Conservation (phyloP, 2,113 vertebrate genomes). For the Vimba vimba region DNA sequence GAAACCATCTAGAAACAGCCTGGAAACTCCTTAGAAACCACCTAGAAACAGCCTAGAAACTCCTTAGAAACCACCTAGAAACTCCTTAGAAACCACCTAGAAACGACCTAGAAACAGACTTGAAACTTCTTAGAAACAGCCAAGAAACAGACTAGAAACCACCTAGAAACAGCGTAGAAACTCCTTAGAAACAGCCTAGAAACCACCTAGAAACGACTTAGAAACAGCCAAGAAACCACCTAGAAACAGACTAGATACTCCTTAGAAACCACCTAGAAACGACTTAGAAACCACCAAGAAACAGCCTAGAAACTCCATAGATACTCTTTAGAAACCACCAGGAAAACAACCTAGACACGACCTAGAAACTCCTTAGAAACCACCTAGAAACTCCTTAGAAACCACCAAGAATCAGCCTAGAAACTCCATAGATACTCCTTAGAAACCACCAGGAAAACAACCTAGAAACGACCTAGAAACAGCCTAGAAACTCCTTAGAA, state of each 20-base stretch:
- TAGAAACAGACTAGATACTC: neutral
- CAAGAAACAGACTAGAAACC: no score
- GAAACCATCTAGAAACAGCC: no score
- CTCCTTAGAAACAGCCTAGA: no score
- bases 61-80: neutral
- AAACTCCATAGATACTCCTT: neutral
- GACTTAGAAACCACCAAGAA: neutral
- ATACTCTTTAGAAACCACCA: neutral
- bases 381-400: neutral
- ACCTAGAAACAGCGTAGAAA: no score
- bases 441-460: neutral
- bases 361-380: no score
- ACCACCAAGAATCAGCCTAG: neutral
- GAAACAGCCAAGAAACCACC: neutral
- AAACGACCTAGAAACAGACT: neutral
- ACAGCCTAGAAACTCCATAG: neutral
- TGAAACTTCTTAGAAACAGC: no score
- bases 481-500: no score
- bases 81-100: rapidly evolving
- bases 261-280: no score
- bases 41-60: neutral
- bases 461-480: no score
- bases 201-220: no score
- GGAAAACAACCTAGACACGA: neutral
- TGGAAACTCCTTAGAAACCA: neutral